A percentile compares a stretch with the other conserved stretches of the same genome.
These are phyloP conservation scores for Neomicropteryx cornuta DNA, from an alignment of 1,140 invertebrate genomes.

Conservation along the genomic window DNA sequence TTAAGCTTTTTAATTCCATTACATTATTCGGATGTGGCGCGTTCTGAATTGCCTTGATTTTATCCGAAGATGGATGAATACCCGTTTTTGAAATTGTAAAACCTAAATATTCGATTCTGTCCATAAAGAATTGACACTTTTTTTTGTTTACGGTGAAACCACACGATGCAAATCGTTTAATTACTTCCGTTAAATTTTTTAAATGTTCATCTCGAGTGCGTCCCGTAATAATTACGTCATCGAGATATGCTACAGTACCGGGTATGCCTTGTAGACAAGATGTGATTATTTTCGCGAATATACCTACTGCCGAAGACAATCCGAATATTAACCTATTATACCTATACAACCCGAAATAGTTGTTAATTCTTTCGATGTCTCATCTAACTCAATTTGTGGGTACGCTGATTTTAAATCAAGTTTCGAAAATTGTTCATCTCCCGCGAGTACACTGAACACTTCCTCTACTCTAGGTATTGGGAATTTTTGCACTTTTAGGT, in stretches of 20 bases:
- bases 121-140: slow-evolving; percentile 5
- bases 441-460: slow-evolving; percentile 16
- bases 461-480: slow-evolving; percentile 23
- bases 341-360: slow-evolving; percentile 15
- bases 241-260: slow-evolving; percentile 14
- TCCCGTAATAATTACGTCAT: slow-evolving; percentile 15
- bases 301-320: slow-evolving; percentile 17
- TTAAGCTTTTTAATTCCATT: slow-evolving; percentile 9
- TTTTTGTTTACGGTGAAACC: slow-evolving; percentile 2
- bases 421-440: slow-evolving; percentile 19
- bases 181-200: slow-evolving; percentile 3
- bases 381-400: slow-evolving; percentile 19
- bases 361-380: slow-evolving; percentile 15
- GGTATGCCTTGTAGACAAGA: slow-evolving; percentile 15
- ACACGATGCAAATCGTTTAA: slow-evolving; percentile 3
- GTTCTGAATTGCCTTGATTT: slow-evolving; percentile 8
- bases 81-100: slow-evolving; percentile 13
- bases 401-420: slow-evolving; percentile 23
- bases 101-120: slow-evolving; percentile 13
- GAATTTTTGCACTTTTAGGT: slow-evolving; percentile 18
- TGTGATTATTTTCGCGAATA: slow-evolving; percentile 27
- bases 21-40: slow-evolving; percentile 8
- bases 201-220: background rate
- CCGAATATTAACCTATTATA: slow-evolving; percentile 14
- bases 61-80: slow-evolving; percentile 9